Conservation (phyloP, 1,140 invertebrate genomes). For the Drosophila orosa region DNA sequence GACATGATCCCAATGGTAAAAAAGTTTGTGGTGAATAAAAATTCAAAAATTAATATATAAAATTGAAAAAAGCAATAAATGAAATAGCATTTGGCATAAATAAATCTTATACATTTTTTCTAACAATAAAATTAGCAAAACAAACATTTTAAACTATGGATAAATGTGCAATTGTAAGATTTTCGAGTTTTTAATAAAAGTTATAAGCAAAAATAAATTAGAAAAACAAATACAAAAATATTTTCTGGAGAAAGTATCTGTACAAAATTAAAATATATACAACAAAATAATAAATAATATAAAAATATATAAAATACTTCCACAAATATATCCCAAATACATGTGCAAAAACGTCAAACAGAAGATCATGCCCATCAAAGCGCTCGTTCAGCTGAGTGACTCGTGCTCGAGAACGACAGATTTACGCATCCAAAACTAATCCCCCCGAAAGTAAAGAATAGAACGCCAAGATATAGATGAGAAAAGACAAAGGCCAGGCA, state of each 20-base stretch:
- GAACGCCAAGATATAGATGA: conserved; percentile 12
- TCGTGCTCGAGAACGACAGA: conserved; percentile 39
- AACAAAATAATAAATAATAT: background rate
- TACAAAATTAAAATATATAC: background rate
- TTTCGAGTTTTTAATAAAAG: no score
- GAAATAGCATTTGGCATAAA: background rate
- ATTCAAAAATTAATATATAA: background rate
- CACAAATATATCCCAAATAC: background rate
- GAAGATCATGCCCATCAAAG: conserved; percentile 29
- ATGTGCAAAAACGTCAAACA: conserved; percentile 34
- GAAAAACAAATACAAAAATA: background rate
- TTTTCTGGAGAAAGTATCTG: background rate
- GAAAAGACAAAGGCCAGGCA: conserved; percentile 8
- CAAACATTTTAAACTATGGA: no score
- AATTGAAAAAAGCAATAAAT: background rate
- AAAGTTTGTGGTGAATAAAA: background rate
- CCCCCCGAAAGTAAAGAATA: conserved; percentile 33
- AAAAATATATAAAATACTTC: background rate
- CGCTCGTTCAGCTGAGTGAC: conserved; percentile 19
- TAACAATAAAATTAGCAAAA: no score
- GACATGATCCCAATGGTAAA: conserved; percentile 1
- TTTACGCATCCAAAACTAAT: conserved; percentile 44
- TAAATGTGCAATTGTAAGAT: background rate
- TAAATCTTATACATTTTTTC: background rate
- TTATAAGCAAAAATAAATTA: background rate